These are phyloP conservation scores for Sebastes glaucus DNA, from an alignment of 2,797 vertebrate genomes.

Conservation along the genomic window DNA sequence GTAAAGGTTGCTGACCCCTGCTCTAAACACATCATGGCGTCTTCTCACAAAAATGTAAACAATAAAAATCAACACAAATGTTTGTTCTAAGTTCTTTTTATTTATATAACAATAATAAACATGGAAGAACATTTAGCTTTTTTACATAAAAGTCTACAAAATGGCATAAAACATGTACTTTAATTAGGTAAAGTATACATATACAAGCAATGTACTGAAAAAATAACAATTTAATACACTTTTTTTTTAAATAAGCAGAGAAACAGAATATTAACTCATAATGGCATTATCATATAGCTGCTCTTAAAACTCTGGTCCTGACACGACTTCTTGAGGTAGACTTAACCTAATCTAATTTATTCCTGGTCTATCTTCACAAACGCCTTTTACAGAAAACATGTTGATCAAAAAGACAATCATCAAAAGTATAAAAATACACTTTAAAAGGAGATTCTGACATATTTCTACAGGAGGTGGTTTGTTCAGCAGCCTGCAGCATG, in stretches of 20 bases:
- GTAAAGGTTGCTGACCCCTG: too few relatives aligned
- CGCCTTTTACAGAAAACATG: not conserved
- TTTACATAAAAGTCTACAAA: constrained; percentile 32
- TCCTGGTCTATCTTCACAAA: not conserved
- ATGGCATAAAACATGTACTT: constrained; percentile 10
- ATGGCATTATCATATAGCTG: constrained; percentile 31
- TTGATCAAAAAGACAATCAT: not conserved
- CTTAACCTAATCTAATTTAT: constrained; percentile 1
- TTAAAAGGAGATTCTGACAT: not conserved
- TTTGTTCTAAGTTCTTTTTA: constrained; percentile 9
- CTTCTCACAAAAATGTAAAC: not conserved
- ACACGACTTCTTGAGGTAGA: constrained; percentile 31
- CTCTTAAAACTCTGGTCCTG: constrained; percentile 15
- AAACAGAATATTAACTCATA: not conserved
- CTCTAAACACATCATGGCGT: not conserved
- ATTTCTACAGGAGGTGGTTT: not conserved
- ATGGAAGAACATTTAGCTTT: not conserved
- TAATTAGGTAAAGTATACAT: not conserved
- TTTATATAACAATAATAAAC: constrained; percentile 23
- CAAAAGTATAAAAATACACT: constrained; percentile 35
- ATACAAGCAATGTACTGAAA: constrained; percentile 6
- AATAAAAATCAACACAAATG: not conserved
- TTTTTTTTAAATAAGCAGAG: not conserved
- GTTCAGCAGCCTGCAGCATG: not conserved
- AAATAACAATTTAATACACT: not conserved